Evolutionary conservation across 2,888 invertebrate genomes (phyloP).

Genomic region (Polyommatus icarus): DNA sequence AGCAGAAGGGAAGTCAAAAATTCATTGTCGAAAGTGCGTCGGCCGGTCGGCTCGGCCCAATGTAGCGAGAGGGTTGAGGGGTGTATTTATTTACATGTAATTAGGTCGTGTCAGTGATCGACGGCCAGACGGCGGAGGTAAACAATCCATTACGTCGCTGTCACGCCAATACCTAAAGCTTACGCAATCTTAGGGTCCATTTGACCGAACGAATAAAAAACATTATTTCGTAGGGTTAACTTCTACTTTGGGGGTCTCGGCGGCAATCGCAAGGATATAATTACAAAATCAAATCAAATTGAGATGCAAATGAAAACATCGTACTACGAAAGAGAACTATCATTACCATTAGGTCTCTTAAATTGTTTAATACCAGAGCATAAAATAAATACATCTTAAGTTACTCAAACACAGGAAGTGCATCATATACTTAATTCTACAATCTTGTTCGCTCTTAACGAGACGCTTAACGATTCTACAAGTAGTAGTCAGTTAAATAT

Average conservation of each 20-base stretch:
- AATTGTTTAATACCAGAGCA: neutral
- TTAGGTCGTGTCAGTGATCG: constrained; percentile 73
- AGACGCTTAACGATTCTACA: neutral
- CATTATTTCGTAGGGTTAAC: neutral
- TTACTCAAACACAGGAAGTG: neutral
- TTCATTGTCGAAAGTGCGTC: constrained; percentile 37
- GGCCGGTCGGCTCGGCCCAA: constrained; percentile 37
- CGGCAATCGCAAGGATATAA: too few species aligned
- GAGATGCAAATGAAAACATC: neutral
- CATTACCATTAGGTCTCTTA: neutral
- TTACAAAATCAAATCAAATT: neutral
- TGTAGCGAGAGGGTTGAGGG: constrained; percentile 48
- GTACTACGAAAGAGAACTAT: neutral
- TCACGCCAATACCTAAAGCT: constrained; percentile 50
- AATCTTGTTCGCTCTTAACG: neutral
- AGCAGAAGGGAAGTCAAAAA: constrained; percentile 35
- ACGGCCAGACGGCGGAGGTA: constrained; percentile 66
- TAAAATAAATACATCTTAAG: neutral
- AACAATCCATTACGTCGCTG: constrained; percentile 72
- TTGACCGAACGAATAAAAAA: constrained; percentile 24
- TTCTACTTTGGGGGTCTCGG: too few species aligned
- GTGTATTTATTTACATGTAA: constrained; percentile 76
- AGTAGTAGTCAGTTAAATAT: neutral
- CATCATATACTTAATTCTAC: neutral
- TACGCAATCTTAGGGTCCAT: constrained; percentile 29